Base-by-base conservation (phyloP, 2,113 vertebrate species). In the Pipa parva region DNA sequence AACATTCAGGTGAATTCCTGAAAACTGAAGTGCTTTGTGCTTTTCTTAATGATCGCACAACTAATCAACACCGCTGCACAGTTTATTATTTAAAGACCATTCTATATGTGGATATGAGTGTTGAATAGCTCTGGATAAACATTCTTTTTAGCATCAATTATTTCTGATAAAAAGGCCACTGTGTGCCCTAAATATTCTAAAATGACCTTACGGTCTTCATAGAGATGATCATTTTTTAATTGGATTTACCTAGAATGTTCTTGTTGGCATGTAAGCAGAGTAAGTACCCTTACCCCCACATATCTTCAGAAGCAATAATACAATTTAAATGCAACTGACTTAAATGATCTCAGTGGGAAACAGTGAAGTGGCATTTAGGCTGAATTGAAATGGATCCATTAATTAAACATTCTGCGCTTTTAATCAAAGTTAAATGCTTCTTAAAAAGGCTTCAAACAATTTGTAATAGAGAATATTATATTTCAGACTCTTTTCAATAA, bases 331-430 rank as follows among this genome's bases (percentile, higher is more conserved):
- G 66, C 33, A 54, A 26, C 36, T 15, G 18, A 42, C 57, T 69
- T 54, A 54, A 68, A 45, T 70, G 48, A 54, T 70, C 66, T 70
- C 58, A 54, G 66, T 46, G 58, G 66, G 66, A 20, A 42, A 8
- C 31, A 3, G 25, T 61, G 58, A 70, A 70, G 66, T 70, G 57
- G 66, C 58, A 70, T 70, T 70, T 70, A 61, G 56, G 66, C 21
- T 52, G n/a, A 61, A 60, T 45, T 28, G 66, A 61, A 69, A 70
- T 31, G 15, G 48, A 70, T 54, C 31, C 49, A 70, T 61, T 61
- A 61, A 61, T 70, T 70, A 70, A 70, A 61, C 66, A 61, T 70
- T 58, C 58, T 24, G 36, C 22, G 49, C 58, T 61, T 61, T 61
- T 70, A 70, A 70, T 61, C 58, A 70, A n/a, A 45, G 57, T 70